A percentile compares a stretch with the other conserved stretches of the same genome.
Conservation (phyloP, 2,113 vertebrate genomes). For the Asarcornis scutulata region DNA sequence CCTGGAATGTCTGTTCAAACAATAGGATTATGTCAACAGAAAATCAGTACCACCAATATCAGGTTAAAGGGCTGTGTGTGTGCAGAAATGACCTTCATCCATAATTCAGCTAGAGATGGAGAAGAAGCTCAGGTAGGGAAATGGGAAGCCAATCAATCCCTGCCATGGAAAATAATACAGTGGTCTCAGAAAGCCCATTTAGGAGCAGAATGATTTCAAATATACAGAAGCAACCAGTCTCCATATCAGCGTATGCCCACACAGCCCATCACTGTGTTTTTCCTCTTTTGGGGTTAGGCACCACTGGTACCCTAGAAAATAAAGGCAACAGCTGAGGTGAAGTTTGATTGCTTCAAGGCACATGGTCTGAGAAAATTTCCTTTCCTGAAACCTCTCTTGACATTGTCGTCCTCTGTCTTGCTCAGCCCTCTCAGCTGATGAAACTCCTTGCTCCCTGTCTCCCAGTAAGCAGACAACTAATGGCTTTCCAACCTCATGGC, state of each 20-base stretch:
- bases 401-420: neutral
- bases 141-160: neutral
- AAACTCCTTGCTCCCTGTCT: neutral
- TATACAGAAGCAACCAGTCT: neutral
- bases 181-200: neutral
- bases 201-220: neutral
- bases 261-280: neutral
- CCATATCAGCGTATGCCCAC: neutral
- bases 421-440: neutral
- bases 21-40: neutral
- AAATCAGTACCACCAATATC: neutral
- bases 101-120: neutral
- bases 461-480: neutral
- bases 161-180: neutral
- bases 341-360: neutral
- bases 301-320: neutral
- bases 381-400: neutral
- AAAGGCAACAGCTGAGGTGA: neutral
- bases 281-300: neutral
- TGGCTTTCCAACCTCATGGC: neutral
- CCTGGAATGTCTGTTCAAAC: neutral
- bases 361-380: no score
- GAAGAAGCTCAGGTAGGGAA: neutral
- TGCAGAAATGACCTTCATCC: neutral
- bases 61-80: neutral